Evolutionary conservation across 2,797 vertebrate species (phyloP).

Genomic region (Anguilla marmorata): DNA sequence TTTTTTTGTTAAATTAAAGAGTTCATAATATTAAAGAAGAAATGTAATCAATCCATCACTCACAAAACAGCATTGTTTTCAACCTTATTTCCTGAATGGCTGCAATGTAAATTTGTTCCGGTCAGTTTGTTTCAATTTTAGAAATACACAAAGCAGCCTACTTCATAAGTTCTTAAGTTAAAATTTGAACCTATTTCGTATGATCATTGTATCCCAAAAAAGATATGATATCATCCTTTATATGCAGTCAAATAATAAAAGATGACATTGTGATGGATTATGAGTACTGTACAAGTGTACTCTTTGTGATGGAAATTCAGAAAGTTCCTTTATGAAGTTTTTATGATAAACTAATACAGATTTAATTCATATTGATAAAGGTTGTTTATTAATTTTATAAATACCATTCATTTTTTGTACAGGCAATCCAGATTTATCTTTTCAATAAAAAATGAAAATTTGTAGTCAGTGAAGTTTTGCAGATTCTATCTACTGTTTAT

Average conservation of each 20-base stretch:
- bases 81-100: neutral
- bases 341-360: neutral
- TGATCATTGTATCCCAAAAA: neutral
- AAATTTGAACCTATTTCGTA: too few relatives aligned
- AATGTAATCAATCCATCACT: neutral
- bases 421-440: neutral
- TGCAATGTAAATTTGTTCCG: neutral
- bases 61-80: neutral
- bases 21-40: too few relatives aligned
- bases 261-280: neutral
- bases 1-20: neutral
- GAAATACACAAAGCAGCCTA: neutral
- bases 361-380: neutral
- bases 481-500: neutral
- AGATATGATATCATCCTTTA: neutral
- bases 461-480: neutral
- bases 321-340: neutral
- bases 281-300: neutral
- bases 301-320: neutral
- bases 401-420: neutral
- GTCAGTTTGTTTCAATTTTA: neutral
- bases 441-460: neutral
- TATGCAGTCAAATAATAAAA: neutral
- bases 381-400: neutral
- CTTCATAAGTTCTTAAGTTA: neutral